phyloP scores from a whole-genome alignment of 2,888 invertebrate genomes.

The Listrodromus nycthemerus region DNA sequence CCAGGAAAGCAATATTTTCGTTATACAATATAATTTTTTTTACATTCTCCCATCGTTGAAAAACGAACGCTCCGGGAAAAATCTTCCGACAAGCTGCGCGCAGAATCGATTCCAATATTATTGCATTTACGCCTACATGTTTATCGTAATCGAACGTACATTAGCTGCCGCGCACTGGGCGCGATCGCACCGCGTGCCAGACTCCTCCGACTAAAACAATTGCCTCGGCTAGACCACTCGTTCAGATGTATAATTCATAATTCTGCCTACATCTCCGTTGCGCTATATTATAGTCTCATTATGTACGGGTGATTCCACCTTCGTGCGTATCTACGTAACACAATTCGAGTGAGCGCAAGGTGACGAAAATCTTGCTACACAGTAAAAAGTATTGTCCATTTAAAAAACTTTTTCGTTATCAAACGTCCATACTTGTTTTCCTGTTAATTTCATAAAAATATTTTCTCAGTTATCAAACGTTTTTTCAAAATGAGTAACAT shows the following conservation, averaged over 20 bases:
- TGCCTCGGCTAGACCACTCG: slow-evolving; percentile 15
- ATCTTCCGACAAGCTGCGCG: neutral
- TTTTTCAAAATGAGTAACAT: too few relatives aligned
- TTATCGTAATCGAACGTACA: slow-evolving; percentile 13
- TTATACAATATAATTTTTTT: neutral
- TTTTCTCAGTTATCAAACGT: too few relatives aligned
- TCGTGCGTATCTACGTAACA: slow-evolving; percentile 12
- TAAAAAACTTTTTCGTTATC: too few relatives aligned
- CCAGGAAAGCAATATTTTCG: neutral
- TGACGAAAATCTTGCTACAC: neutral
- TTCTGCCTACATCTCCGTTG: slow-evolving; percentile 68
- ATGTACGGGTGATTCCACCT: slow-evolving; percentile 13
- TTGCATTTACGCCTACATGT: slow-evolving; percentile 17
- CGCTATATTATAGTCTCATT: slow-evolving; percentile 53
- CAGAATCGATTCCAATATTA: neutral
- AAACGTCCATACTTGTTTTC: too few relatives aligned
- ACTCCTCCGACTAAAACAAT: slow-evolving; percentile 35
- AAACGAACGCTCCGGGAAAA: neutral
- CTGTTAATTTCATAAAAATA: too few relatives aligned
- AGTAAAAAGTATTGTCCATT: neutral
- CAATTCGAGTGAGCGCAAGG: slow-evolving; percentile 42
- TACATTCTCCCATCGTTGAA: neutral
- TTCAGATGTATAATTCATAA: slow-evolving; percentile 76
- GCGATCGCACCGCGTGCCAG: slow-evolving; percentile 3
- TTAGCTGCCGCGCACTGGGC: neutral